Evolutionary conservation across 2,113 vertebrate species (phyloP), one percentile per base, ranked within the genome.

Genomic region (Gasterosteus nipponicus): DNA sequence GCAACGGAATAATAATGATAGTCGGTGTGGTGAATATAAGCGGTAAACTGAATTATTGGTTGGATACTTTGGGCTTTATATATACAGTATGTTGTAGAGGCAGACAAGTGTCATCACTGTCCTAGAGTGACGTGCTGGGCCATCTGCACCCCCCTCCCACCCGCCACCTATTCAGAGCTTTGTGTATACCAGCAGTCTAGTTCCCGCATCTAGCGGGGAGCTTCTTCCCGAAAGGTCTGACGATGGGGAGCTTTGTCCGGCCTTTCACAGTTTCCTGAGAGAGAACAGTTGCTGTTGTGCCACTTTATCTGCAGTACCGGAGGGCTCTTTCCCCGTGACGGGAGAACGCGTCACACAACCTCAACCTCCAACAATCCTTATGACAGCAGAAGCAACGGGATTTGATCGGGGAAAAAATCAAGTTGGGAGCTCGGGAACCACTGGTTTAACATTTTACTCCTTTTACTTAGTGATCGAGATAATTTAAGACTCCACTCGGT

Each of bases 141-240:
- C 41, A 38, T 62, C 39, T 73, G 63, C 54, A 59, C 8, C 33
- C 10, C 46, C 19, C 22, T 26, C 1, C 22, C 22, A 26, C 22
- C 22, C 22, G 22, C 22, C 22, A 26, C 22, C 26, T 51, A 53
- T 49, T 31, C 6, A 18, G 31, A 10, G 53, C 33, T 41, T 16
- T 58, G 22, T 53, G 16, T 33, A 38, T 62, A 31, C 26, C 9
- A 18, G 26, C 49, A 22, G 10, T 46, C 10, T 31, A 38, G 44
- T 22, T 63, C 33, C 42, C n/a, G 12, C 16, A 63, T 2, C 22
- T 56, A 0, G 18, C 31, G 22, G 39, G 15, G 9, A 77, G 41
- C 29, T 73, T 26, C 10, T 14, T 69, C 33, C 41, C 42, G 65
- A 31, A 65, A 54, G 61, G 58, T 68, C 42, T 39, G n/a, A 80